Evolutionary conservation across 2,888 invertebrate species (phyloP), one percentile per base, ranked within the genome.

Genomic region (Erebia epiphron): DNA sequence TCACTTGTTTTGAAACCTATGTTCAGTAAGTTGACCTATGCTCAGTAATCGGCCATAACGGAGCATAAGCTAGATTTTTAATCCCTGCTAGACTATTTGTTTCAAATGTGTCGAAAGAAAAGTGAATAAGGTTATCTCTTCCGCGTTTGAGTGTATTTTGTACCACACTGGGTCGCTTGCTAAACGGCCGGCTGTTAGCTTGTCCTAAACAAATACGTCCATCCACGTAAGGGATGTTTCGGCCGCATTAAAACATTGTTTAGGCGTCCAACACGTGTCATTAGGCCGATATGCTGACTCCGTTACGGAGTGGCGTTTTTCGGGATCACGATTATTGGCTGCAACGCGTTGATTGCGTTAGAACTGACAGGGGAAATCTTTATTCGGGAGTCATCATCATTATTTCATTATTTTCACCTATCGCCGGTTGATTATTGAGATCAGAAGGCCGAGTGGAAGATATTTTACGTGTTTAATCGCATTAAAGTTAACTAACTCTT

Each of bases 151-250:
- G 66, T 62, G 0, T 71, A 7, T 26, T 71, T 75, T 69, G 71
- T 11, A 41, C 71, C 73, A 72, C 49, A 43, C 67, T 83, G 82
- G 82, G 82, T 80, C 84, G 84, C 78, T 83, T 86, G 87, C 90
- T 92, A 92, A 92, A 91, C 90, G 91, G 86, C 83, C 83, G 84
- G 86, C 91, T 86, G 91, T 92, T 90, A 87, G 86, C 87, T 84
- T 82, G 90, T 89, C 92, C 92, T 92, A 91, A 92, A 90, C 91
- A 92, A 92, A 92, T 91, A 92, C 88, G 83, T 82, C 80, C 81
- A 86, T 87, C 87, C 86, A 87, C 83, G 90, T 88, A 89, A 90
- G 87, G 88, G 89, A 84, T 21, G 89, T 86, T 86, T 85, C 79
- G 79, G 80, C 75, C 82, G 79, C 92, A 90, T 92, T 90, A 90